These are phyloP conservation scores for Apotomis betuletana DNA, from an alignment of 2,888 invertebrate species.

Conservation along the genomic window DNA sequence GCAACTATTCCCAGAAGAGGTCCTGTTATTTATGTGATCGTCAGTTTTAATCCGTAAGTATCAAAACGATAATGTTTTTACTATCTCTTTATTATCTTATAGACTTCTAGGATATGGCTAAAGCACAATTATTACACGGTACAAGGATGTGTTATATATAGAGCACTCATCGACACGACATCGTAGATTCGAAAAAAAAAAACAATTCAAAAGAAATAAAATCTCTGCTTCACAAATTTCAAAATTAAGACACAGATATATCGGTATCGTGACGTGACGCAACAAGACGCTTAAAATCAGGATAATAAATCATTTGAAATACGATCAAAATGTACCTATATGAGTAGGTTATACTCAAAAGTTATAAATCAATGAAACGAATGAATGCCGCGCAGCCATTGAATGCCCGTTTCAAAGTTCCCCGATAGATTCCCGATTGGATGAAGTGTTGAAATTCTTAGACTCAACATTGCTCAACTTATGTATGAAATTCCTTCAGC, in stretches of 20 bases:
- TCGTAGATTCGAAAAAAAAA: no score
- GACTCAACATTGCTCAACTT: slow-evolving; percentile 8
- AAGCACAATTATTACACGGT: no score
- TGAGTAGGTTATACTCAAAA: not conserved
- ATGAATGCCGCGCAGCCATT: not conserved
- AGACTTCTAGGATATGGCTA: no score
- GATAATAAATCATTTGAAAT: not conserved
- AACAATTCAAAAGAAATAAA: no score
- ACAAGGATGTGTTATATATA: no score
- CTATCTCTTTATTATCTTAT: no score
- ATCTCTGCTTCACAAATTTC: no score
- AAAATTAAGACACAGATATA: no score
- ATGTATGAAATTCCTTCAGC: slow-evolving; percentile 11
- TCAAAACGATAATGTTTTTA: no score
- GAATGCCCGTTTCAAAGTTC: slow-evolving; percentile 28
- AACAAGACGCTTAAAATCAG: no score
- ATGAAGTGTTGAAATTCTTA: slow-evolving; percentile 31
- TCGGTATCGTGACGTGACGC: no score
- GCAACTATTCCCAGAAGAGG: not conserved
- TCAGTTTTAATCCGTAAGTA: not conserved
- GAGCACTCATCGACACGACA: no score
- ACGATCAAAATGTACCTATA: slow-evolving; percentile 1
- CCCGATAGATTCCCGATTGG: slow-evolving; percentile 11
- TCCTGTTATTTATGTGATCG: not conserved
- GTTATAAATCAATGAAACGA: slow-evolving; percentile 23